phyloP scores from a whole-genome alignment of 2,888 invertebrate species.

The Sphaeridia pumilis region DNA sequence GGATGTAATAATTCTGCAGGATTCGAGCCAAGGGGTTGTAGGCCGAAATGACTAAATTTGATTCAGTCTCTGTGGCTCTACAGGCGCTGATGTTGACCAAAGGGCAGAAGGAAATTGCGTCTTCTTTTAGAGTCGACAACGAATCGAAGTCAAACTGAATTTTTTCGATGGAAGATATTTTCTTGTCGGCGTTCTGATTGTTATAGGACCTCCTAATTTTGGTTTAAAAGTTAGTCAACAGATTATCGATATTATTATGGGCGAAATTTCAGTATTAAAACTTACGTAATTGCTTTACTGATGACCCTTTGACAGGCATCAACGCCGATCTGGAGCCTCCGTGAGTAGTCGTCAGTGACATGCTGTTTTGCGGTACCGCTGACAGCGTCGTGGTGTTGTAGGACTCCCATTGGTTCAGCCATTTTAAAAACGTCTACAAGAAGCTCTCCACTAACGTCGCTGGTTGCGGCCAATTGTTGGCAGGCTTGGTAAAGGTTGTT shows the following conservation, averaged over 20 bases:
- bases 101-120: constrained; percentile 44
- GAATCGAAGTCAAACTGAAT: no score
- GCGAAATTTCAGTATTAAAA: no score
- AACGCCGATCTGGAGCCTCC: constrained; percentile 57
- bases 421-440: constrained; percentile 22
- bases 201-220: no score
- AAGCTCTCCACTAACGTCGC: constrained; percentile 11
- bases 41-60: constrained; percentile 47
- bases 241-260: no score
- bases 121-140: no score
- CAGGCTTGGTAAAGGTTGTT: constrained; percentile 62
- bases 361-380: constrained; percentile 78
- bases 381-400: constrained; percentile 84
- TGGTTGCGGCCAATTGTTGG: constrained; percentile 27
- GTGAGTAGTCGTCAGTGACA: constrained; percentile 78
- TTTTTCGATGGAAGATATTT: no score
- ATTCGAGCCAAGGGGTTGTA: constrained; percentile 53
- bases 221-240: no score
- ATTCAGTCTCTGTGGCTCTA: constrained; percentile 43
- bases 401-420: constrained; percentile 39
- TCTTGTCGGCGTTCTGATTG: no score
- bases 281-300: constrained; percentile 50
- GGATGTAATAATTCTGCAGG: constrained; percentile 37
- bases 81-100: constrained; percentile 53
- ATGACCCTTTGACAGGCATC: constrained; percentile 48